Evolutionary conservation across 2,113 vertebrate genomes (phyloP).

Genomic region (Perca flavescens): DNA sequence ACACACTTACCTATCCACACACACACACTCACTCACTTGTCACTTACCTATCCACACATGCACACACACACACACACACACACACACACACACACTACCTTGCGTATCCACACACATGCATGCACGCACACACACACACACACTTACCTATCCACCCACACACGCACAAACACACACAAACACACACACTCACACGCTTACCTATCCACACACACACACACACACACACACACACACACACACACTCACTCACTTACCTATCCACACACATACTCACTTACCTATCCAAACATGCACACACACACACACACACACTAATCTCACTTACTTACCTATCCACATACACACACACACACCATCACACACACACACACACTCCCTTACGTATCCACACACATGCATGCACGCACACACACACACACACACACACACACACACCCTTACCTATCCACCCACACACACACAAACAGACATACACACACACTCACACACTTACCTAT

Average conservation of each 20-base stretch:
- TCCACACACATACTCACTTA: too few species aligned
- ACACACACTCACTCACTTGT: too few species aligned
- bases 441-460: not conserved
- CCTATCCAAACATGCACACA: too few species aligned
- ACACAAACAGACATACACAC: not conserved
- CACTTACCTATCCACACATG: not conserved
- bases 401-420: not conserved
- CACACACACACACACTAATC: too few species aligned
- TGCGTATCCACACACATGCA: conserved; percentile 4
- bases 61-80: too few species aligned
- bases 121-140: conserved; percentile 16
- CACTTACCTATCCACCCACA: too few species aligned
- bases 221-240: too few species aligned
- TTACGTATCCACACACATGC: too few species aligned
- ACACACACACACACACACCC: not conserved
- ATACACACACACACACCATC: not conserved
- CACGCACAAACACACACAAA: not conserved
- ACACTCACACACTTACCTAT: not conserved
- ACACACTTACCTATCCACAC: too few species aligned
- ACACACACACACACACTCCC: not conserved
- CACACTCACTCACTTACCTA: too few species aligned
- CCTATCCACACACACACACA: too few species aligned
- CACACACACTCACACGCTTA: conserved; percentile 1
- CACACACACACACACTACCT: not conserved
- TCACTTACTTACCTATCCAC: too few species aligned